A percentile compares a stretch with the other conserved stretches of the same genome.
phyloP scores from a whole-genome alignment of 2,113 vertebrate species.

The Misgurnus mizolepis region DNA sequence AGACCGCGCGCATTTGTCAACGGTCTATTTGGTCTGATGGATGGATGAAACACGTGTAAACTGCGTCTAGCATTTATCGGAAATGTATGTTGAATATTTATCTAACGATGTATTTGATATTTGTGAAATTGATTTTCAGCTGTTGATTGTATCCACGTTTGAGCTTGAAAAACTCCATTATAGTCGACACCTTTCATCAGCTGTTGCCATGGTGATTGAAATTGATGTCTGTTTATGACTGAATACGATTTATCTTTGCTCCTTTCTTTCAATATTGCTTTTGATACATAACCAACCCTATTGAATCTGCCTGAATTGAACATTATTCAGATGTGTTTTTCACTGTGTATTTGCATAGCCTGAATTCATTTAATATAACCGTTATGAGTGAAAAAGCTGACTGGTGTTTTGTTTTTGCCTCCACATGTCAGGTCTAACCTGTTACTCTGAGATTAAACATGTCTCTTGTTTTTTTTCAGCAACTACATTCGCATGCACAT shows the following conservation, averaged over 20 bases:
- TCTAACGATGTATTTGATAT: neutral
- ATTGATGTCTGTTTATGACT: neutral
- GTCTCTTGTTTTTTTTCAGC: neutral
- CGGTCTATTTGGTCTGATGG: neutral
- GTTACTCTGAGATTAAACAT: neutral
- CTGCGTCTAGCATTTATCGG: neutral
- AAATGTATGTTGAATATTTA: neutral
- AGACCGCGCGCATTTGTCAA: neutral
- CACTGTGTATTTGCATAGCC: neutral
- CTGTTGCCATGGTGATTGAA: constrained; percentile 22
- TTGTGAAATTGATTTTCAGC: neutral
- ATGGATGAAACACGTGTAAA: neutral
- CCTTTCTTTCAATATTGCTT: neutral
- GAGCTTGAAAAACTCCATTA: neutral
- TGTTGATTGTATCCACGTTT: neutral
- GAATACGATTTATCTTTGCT: neutral
- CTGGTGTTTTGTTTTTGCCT: constrained; percentile 3
- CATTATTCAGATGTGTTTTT: neutral
- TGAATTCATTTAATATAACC: neutral
- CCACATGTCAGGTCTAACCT: constrained; percentile 6
- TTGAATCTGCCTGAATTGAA: neutral
- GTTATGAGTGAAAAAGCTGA: neutral
- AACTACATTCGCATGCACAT: neutral
- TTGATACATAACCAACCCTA: too few relatives aligned
- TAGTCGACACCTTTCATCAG: constrained; percentile 14